These are phyloP conservation scores for Indicator maculatus DNA, from an alignment of 2,113 vertebrate genomes.

Conservation along the genomic window DNA sequence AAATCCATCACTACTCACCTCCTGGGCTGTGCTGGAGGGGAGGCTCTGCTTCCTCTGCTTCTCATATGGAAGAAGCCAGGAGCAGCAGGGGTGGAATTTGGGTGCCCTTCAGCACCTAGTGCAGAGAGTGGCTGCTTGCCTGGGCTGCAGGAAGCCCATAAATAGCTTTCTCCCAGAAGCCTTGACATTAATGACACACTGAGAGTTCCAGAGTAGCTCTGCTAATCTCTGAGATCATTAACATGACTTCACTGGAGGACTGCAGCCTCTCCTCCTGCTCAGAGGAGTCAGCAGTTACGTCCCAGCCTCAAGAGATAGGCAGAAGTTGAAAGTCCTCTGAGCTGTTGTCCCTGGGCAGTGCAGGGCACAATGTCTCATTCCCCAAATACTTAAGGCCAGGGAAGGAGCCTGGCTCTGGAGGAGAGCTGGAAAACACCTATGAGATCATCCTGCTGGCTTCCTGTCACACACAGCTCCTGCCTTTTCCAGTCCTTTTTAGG, in stretches of 20 bases:
- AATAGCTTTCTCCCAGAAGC: slow-evolving; percentile 32
- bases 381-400: slow-evolving; percentile 46
- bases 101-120: background rate
- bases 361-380: slow-evolving; percentile 30
- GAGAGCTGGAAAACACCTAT: slow-evolving; percentile 62
- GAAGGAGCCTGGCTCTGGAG: slow-evolving; percentile 34
- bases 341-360: slow-evolving; percentile 20
- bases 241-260: background rate
- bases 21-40: background rate
- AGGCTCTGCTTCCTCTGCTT: background rate
- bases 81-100: background rate
- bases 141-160: background rate
- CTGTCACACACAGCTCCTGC: background rate
- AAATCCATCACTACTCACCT: accelerated
- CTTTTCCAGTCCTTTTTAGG: slow-evolving; percentile 69
- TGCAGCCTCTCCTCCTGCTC: background rate
- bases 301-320: background rate
- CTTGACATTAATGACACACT: background rate
- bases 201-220: slow-evolving; percentile 18
- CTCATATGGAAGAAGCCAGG: background rate
- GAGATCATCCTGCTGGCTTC: slow-evolving; percentile 33
- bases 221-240: slow-evolving; percentile 37
- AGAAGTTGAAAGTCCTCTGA: slow-evolving; percentile 22
- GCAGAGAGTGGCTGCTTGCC: background rate
- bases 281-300: slow-evolving; percentile 5